Percentiles rank a stretch among this genome's conserved stretches.
These are phyloP conservation scores for Osmerus mordax DNA, from an alignment of 2,113 vertebrate species.

Conservation along the genomic window DNA sequence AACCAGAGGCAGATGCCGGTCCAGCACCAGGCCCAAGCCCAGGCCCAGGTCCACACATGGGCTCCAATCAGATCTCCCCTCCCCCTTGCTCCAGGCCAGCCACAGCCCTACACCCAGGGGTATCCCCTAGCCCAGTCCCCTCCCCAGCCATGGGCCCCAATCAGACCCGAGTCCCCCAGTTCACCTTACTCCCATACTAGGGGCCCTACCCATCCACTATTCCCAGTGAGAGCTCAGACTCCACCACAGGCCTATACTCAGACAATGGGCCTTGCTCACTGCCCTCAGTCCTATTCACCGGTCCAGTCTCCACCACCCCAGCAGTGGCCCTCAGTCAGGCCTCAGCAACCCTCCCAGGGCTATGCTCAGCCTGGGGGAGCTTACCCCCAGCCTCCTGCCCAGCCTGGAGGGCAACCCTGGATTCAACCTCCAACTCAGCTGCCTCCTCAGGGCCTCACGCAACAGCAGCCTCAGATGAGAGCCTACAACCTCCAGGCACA, in stretches of 20 bases:
- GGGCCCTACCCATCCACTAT: conserved; percentile 16
- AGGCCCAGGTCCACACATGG: conserved; percentile 46
- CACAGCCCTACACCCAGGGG: conserved; percentile 26
- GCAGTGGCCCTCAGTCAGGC: conserved; percentile 34
- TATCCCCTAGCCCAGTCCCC: conserved; percentile 26
- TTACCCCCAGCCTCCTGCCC: conserved; percentile 31
- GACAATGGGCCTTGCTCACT: conserved; percentile 20
- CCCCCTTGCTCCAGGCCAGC: conserved; percentile 37
- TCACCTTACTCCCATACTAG: conserved; percentile 40
- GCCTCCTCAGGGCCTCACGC: conserved; percentile 26
- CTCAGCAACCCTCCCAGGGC: conserved; percentile 18
- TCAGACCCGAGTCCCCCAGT: conserved; percentile 33
- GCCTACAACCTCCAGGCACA: conserved; percentile 32
- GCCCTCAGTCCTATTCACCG: conserved; percentile 23
- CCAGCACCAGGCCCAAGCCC: too few species aligned
- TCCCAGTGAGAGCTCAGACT: not conserved
- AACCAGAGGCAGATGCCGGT: too few species aligned
- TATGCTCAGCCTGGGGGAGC: conserved; percentile 44
- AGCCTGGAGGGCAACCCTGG: conserved; percentile 26
- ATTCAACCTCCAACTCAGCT: conserved; percentile 35
- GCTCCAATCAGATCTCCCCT: conserved; percentile 40
- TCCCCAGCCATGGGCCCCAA: conserved; percentile 46
- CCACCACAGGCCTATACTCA: conserved; percentile 35
- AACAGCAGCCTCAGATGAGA: conserved; percentile 32
- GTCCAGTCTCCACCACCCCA: conserved; percentile 21